phyloP scores from a whole-genome alignment of 2,113 vertebrate species.

The Trogon melanurus region DNA sequence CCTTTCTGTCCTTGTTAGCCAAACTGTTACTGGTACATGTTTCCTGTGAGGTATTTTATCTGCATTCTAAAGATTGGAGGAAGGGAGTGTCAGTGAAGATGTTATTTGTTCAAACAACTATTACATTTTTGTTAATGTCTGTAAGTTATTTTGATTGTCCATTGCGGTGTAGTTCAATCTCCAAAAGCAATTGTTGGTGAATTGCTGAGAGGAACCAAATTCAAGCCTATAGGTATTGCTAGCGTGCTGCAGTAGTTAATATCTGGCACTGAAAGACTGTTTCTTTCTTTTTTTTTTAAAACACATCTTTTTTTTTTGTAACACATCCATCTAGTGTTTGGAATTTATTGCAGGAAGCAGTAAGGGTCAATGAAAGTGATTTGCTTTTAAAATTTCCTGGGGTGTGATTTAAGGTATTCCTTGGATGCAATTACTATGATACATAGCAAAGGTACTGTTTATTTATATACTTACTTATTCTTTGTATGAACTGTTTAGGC shows the following conservation, averaged over 20 bases:
- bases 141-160: not conserved
- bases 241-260: not conserved
- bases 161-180: not conserved
- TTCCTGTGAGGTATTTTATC: not conserved
- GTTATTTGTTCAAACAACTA: not conserved
- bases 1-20: not conserved
- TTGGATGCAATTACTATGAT: not conserved
- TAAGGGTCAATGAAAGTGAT: not conserved
- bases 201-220: not conserved
- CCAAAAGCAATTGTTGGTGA: not conserved
- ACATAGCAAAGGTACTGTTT: not conserved
- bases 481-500: not conserved
- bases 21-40: not conserved
- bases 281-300: not conserved
- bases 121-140: not conserved
- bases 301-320: not conserved
- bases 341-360: not conserved
- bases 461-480: not conserved
- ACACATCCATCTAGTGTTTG: not conserved
- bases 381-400: not conserved
- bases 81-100: not conserved
- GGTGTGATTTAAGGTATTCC: not conserved
- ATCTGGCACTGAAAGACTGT: not conserved
- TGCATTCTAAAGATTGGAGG: not conserved
- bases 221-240: not conserved